Percentiles rank a stretch among this genome's conserved stretches.
These are phyloP conservation scores for Drosophila flavopinicola DNA, from an alignment of 2,888 invertebrate genomes.

Conservation along the genomic window DNA sequence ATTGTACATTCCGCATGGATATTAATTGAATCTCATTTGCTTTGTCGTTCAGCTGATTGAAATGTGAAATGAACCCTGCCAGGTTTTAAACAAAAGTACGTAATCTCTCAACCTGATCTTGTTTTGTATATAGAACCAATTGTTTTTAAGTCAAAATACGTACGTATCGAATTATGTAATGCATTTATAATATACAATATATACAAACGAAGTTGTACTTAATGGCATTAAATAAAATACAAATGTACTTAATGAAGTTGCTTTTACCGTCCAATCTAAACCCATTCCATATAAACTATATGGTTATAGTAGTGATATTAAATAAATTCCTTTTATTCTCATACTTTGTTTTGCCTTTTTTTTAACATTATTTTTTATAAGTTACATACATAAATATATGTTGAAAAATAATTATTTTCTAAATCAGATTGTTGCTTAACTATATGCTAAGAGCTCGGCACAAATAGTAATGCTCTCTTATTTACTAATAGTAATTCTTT, in stretches of 20 bases:
- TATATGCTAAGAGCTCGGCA: slow-evolving; percentile 57
- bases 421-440: slow-evolving; percentile 43
- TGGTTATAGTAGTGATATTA: slow-evolving; percentile 13
- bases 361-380: slow-evolving; percentile 29
- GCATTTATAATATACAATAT: slow-evolving; percentile 55
- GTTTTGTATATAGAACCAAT: slow-evolving; percentile 60
- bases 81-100: slow-evolving; percentile 46
- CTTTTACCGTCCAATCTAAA: no score
- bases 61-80: background rate
- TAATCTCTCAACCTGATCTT: slow-evolving; percentile 43
- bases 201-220: slow-evolving; percentile 52
- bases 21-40: slow-evolving; percentile 10
- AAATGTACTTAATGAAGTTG: slow-evolving; percentile 58
- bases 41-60: background rate
- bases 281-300: no score
- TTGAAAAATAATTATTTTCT: slow-evolving; percentile 50
- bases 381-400: slow-evolving; percentile 43
- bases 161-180: slow-evolving; percentile 38
- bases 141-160: slow-evolving; percentile 33
- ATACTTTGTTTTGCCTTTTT: slow-evolving; percentile 10
- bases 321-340: slow-evolving; percentile 17
- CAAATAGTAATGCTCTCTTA: slow-evolving; percentile 69
- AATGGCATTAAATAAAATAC: slow-evolving; percentile 43
- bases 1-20: slow-evolving; percentile 19
- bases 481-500: slow-evolving; percentile 62